phyloP scores from a whole-genome alignment of 1,140 invertebrate genomes.

The Eumeta japonica region DNA sequence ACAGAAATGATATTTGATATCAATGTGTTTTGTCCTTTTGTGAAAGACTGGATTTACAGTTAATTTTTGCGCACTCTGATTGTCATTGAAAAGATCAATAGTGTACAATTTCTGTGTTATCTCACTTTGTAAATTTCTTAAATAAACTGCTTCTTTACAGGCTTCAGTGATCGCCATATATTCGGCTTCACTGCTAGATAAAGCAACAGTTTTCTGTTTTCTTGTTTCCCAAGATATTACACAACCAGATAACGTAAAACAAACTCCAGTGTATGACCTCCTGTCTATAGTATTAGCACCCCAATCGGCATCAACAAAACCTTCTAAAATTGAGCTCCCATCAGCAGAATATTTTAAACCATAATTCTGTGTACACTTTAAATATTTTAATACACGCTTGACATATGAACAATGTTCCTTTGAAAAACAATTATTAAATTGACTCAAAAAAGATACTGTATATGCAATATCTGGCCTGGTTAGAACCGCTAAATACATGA shows the following conservation, averaged over 20 bases:
- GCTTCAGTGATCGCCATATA: too few species aligned
- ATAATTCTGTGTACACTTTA: slow-evolving; percentile 31
- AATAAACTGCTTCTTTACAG: slow-evolving; percentile 6
- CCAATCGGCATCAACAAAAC: slow-evolving; percentile 46
- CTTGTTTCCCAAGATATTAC: slow-evolving; percentile 18
- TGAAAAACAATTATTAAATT: slow-evolving; percentile 36
- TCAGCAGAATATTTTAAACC: too few species aligned
- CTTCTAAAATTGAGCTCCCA: slow-evolving; percentile 16
- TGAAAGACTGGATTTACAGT: slow-evolving; percentile 3
- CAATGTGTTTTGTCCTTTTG: slow-evolving; percentile 2
- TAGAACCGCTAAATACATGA: slow-evolving; percentile 43
- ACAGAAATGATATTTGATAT: too few species aligned
- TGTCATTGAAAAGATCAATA: too few species aligned
- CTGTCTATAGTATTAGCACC: slow-evolving; percentile 24
- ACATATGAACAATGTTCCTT: slow-evolving; percentile 36
- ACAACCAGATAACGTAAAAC: slow-evolving; percentile 22
- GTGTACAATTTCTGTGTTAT: slow-evolving; percentile 1
- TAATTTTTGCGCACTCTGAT: too few species aligned
- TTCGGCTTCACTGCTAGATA: slow-evolving; percentile 6
- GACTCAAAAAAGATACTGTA: slow-evolving; percentile 41
- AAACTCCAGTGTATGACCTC: slow-evolving; percentile 38
- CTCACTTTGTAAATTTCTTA: slow-evolving; percentile 1
- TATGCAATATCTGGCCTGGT: slow-evolving; percentile 52
- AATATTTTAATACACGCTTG: slow-evolving; percentile 45
- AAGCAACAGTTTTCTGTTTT: slow-evolving; percentile 13